Percentiles rank a stretch among this genome's conserved stretches.
Conservation (phyloP, 1,140 invertebrate genomes). For the Andricus grossulariae region DNA sequence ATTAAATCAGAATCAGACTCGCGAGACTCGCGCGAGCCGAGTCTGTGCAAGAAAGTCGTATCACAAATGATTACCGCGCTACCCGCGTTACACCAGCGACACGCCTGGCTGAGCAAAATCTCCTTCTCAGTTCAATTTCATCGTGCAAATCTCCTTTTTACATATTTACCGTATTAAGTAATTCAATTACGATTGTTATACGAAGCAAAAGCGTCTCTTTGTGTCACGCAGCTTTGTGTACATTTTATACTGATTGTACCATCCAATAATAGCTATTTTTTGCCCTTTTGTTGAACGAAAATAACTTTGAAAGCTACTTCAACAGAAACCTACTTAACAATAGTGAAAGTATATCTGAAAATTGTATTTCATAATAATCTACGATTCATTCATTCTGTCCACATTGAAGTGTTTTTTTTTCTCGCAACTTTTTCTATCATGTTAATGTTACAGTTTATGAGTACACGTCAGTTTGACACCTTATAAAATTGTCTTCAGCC, state of each 20-base stretch:
- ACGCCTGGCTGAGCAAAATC: conserved; percentile 47
- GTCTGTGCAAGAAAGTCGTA: conserved; percentile 7
- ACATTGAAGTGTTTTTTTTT: too few relatives aligned
- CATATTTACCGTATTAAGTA: not conserved
- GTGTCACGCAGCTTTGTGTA: not conserved
- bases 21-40: conserved; percentile 11
- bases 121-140: conserved; percentile 32
- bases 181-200: conserved; percentile 1
- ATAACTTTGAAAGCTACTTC: too few relatives aligned
- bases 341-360: too few relatives aligned
- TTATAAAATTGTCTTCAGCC: too few relatives aligned
- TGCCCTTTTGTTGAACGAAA: too few relatives aligned
- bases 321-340: too few relatives aligned
- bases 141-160: not conserved
- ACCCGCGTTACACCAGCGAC: conserved; percentile 54
- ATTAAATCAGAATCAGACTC: conserved; percentile 21
- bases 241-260: not conserved
- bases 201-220: not conserved
- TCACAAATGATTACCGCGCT: conserved; percentile 37
- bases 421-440: too few relatives aligned
- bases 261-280: not conserved
- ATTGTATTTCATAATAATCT: too few relatives aligned
- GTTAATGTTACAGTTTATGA: too few relatives aligned
- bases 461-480: too few relatives aligned
- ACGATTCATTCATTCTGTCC: too few relatives aligned